Base-by-base conservation (phyloP, 2,888 invertebrate species). In the Hylaea fasciaria region DNA sequence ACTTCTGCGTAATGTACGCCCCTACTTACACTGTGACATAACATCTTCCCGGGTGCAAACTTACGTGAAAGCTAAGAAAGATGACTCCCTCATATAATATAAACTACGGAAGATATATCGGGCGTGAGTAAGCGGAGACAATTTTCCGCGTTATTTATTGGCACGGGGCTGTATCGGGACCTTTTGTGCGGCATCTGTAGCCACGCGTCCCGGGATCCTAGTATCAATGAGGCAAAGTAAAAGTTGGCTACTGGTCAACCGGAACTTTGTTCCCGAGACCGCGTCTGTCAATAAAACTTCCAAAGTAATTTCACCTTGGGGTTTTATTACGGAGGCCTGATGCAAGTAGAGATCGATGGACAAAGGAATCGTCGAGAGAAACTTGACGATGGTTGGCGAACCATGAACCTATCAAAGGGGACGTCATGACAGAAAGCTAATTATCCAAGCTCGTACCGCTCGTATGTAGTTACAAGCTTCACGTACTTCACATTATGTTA, bases 271-370 rank as follows among this genome's bases (percentile, higher is more conserved):
- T 83, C 80, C 78, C 72, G 73, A 72, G 79, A 68, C 14, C 22
- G 17, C 77, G 80, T 86, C 85, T 85, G 84, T 87, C 87, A 87
- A 87, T 87, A 89, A 86, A 86, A 87, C 78, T 89, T 82, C 64
- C 65, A 76, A 86, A 86, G 85, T 85, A 85, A 86, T 87, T 86
- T 80, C 71, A 81, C 82, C 81, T 81, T 74, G 83, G 81, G 83
- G 29, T 32, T 56, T 52, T 14, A 14, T 44, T 47, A 17, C n/a
- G 2, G 47, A 16, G 10, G 16, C 43, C 32, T 43, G 40, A 52
- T 44, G n/a, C 9, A 44, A 62, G 58, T 60, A 65, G 43, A 58
- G 57, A 65, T 52, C 49, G 57, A 68, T 68, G 59, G 59, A 16
- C n/a, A 62, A 22, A 22, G 22, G 63, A 65, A 61, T 64, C 49